Evolutionary conservation across 2,888 invertebrate genomes (phyloP).

Genomic region (Mellilla xanthometata): DNA sequence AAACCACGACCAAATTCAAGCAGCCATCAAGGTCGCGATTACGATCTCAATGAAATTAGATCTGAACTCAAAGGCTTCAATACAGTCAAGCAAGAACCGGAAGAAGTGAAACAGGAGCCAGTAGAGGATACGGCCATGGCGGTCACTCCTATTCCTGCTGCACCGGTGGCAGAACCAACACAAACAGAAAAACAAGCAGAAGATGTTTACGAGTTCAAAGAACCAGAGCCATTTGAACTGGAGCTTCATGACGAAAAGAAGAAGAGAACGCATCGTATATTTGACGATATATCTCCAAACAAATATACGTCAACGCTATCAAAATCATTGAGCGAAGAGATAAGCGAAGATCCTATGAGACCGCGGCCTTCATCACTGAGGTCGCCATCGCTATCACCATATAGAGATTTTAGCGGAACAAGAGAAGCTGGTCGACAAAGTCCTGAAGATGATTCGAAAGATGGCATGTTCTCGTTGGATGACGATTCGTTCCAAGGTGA

Average conservation of each 20-base stretch:
- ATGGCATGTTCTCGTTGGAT: constrained; percentile 82
- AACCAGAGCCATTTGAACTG: constrained; percentile 93
- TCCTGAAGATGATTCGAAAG: constrained; percentile 85
- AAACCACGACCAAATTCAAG: constrained; percentile 53
- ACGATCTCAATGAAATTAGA: constrained; percentile 92
- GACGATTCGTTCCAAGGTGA: constrained; percentile 84
- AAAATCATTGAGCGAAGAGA: constrained; percentile 81
- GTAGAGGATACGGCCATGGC: constrained; percentile 43
- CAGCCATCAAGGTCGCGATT: constrained; percentile 83
- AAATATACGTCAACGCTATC: constrained; percentile 72
- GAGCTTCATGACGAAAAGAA: constrained; percentile 85
- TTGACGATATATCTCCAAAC: constrained; percentile 76
- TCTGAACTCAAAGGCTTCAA: constrained; percentile 91
- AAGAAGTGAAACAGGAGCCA: constrained; percentile 60
- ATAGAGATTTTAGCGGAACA: constrained; percentile 63
- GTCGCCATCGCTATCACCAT: constrained; percentile 72
- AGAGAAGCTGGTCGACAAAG: constrained; percentile 84
- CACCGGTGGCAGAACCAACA: constrained; percentile 43
- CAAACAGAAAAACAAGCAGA: constrained; percentile 69
- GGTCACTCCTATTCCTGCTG: constrained; percentile 32
- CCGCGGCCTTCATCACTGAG: constrained; percentile 55
- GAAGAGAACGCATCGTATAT: constrained; percentile 74
- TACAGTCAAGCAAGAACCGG: constrained; percentile 74
- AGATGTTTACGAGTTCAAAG: constrained; percentile 94
- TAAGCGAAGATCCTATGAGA: constrained; percentile 67